A percentile compares a stretch with the other conserved stretches of the same genome.
Conservation (phyloP, 2,888 invertebrate species). For the Epistrophe grossulariae region DNA sequence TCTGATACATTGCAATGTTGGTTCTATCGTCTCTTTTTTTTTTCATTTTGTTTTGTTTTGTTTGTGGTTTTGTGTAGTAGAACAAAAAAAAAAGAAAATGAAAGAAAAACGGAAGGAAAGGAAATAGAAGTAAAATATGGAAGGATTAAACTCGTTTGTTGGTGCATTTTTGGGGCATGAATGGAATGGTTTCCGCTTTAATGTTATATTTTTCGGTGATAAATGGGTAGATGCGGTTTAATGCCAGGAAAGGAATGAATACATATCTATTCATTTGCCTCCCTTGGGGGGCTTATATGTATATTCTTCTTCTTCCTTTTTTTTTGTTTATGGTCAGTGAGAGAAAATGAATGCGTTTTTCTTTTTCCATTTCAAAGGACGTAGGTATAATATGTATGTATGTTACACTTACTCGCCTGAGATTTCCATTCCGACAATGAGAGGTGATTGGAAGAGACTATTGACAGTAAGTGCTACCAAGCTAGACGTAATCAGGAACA, state of each 20-base stretch:
- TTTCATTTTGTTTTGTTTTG: constrained; percentile 32
- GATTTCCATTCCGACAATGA: constrained; percentile 85
- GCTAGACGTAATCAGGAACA: constrained; percentile 83
- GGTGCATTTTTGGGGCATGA: constrained; percentile 51
- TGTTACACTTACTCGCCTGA: constrained; percentile 84
- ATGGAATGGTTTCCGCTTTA: constrained; percentile 67
- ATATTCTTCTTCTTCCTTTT: background rate
- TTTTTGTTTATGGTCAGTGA: constrained; percentile 39
- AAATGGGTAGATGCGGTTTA: constrained; percentile 54
- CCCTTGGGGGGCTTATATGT: constrained; percentile 17
- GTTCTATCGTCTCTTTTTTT: constrained; percentile 83
- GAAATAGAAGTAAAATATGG: constrained; percentile 63
- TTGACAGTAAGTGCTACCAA: constrained; percentile 84
- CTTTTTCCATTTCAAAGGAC: background rate
- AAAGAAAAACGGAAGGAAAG: constrained; percentile 44
- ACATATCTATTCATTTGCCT: background rate
- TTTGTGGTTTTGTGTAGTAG: constrained; percentile 60
- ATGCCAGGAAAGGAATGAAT: constrained; percentile 47
- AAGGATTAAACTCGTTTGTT: constrained; percentile 65
- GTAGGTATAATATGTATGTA: too few species aligned
- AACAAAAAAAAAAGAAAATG: constrained; percentile 19
- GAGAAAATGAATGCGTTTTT: constrained; percentile 46
- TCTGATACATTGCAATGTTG: constrained; percentile 84
- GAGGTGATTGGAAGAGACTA: constrained; percentile 84
- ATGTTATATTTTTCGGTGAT: constrained; percentile 63